A percentile compares a stretch with the other conserved stretches of the same genome.
phyloP scores from a whole-genome alignment of 2,113 vertebrate species.

The Ammodytes marinus region DNA sequence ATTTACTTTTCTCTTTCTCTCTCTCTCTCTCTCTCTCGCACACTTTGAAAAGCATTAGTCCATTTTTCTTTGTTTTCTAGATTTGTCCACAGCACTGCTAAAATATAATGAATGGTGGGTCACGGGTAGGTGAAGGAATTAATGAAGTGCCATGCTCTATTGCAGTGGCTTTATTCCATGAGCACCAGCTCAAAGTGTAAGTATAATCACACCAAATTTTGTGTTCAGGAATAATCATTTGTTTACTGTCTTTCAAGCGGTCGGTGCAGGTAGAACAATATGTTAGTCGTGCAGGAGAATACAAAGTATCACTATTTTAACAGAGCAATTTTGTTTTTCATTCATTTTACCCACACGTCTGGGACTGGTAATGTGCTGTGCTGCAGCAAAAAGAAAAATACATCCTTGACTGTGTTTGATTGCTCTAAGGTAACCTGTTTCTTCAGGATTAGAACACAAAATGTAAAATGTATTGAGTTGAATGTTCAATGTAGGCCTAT shows the following conservation, averaged over 20 bases:
- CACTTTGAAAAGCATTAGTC: too few species aligned
- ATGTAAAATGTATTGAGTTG: not conserved
- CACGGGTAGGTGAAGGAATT: too few species aligned
- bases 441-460: not conserved
- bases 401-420: not conserved
- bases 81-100: too few species aligned
- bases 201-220: not conserved
- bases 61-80: too few species aligned
- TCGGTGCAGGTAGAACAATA: not conserved
- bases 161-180: too few species aligned
- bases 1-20: too few species aligned
- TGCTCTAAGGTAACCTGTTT: not conserved
- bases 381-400: not conserved
- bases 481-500: not conserved
- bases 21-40: too few species aligned
- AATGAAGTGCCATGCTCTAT: too few species aligned
- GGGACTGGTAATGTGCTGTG: not conserved
- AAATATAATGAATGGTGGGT: too few species aligned
- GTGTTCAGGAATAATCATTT: not conserved
- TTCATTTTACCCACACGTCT: not conserved
- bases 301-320: not conserved
- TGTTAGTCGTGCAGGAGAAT: not conserved
- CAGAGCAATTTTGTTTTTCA: not conserved
- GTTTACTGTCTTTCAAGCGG: constrained; percentile 11
- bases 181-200: too few species aligned